Evolutionary conservation across 2,113 vertebrate species (phyloP).

Genomic region (Rhizomys pruinosus): DNA sequence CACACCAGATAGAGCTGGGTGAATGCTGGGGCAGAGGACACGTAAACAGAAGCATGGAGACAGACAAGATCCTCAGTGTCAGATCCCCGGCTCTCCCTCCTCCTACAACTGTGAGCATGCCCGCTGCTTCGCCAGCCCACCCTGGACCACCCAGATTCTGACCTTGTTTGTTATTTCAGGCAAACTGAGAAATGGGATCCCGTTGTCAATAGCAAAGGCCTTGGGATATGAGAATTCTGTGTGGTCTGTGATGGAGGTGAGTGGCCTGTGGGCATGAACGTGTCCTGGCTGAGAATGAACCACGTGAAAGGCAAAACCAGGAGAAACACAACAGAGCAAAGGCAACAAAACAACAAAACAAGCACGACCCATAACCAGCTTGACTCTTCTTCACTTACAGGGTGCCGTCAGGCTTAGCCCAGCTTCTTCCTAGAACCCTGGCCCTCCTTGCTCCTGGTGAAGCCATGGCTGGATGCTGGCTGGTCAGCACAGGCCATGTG

Average conservation of each 20-base stretch:
- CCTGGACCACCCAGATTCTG: not conserved
- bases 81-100: no score
- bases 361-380: not conserved
- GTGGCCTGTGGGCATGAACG: not conserved
- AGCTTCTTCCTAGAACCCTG: not conserved
- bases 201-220: not conserved
- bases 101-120: no score
- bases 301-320: not conserved
- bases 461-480: not conserved
- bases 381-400: slow-evolving; percentile 58
- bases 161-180: slow-evolving; percentile 68
- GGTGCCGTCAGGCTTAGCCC: slow-evolving; percentile 48
- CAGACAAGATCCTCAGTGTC: not conserved
- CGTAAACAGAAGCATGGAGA: not conserved
- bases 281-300: not conserved
- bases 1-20: not conserved
- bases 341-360: not conserved
- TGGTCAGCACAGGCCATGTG: not conserved
- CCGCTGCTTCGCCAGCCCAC: not conserved
- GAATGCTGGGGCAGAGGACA: not conserved
- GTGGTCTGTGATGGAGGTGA: slow-evolving; percentile 51
- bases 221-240: slow-evolving; percentile 30
- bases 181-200: slow-evolving; percentile 61
- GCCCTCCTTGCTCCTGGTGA: not conserved
- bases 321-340: not conserved